Evolutionary conservation across 92 coral and sea anemone genomes (phyloP).

Genomic region (Metridium senile): DNA sequence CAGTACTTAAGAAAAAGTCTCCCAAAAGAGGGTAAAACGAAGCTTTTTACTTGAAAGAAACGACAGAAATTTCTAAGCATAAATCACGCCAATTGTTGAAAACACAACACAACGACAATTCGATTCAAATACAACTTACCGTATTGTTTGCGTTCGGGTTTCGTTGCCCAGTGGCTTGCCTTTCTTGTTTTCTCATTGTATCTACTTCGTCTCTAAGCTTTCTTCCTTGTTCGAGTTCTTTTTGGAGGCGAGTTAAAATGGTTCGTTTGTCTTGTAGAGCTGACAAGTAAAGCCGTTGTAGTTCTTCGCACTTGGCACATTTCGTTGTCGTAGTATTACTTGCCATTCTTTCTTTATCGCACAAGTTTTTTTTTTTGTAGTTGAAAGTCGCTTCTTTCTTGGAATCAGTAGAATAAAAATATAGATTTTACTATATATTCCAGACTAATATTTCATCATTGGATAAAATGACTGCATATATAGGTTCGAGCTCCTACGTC

Average conservation of each 20-base stretch:
- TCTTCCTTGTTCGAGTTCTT: slow-evolving; percentile 23
- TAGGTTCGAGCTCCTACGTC: neutral
- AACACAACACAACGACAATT: neutral
- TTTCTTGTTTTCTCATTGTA: slow-evolving; percentile 29
- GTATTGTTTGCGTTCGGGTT: neutral
- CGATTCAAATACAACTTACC: slow-evolving; percentile 7
- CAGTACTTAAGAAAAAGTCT: neutral
- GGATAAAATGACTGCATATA: neutral
- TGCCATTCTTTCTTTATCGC: slow-evolving; percentile 26
- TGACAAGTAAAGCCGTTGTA: slow-evolving; percentile 32
- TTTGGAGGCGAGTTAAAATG: slow-evolving; percentile 35
- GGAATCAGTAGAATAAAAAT: neutral
- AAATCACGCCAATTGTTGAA: neutral
- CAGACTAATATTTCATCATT: neutral
- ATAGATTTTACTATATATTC: neutral
- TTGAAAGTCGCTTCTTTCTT: slow-evolving; percentile 1
- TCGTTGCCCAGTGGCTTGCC: slow-evolving; percentile 23
- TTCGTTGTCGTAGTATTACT: slow-evolving; percentile 20
- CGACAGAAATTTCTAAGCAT: neutral
- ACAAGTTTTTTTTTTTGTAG: neutral
- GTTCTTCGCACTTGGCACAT: slow-evolving; percentile 55
- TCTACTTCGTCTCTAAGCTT: slow-evolving; percentile 62
- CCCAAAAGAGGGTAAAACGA: neutral
- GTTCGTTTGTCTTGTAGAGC: slow-evolving; percentile 36
- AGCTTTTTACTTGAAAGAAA: too few species aligned